Conservation (phyloP, 2,888 invertebrate species). For the Rosalia funebris region DNA sequence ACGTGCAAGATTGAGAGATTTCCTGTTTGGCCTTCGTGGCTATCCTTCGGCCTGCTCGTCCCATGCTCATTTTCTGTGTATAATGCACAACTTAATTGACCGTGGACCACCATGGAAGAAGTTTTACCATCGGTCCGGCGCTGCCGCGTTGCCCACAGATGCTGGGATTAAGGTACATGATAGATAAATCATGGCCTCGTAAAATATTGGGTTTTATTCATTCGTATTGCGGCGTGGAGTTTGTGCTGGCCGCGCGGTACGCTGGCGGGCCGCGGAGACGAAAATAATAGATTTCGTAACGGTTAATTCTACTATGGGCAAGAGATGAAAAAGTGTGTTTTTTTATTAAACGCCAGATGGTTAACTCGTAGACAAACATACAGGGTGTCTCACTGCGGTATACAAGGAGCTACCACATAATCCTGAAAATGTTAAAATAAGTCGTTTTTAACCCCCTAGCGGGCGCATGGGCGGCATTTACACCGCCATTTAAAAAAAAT, state of each 20-base stretch:
- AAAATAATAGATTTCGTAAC: slow-evolving; percentile 12
- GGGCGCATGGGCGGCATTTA: too few species aligned
- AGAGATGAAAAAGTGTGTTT: neutral
- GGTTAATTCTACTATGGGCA: neutral
- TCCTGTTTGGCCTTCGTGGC: slow-evolving; percentile 42
- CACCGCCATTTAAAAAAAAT: too few species aligned
- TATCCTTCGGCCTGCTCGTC: slow-evolving; percentile 28
- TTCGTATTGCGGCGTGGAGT: slow-evolving; percentile 20
- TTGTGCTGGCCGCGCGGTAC: neutral
- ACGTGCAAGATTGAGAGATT: slow-evolving; percentile 37
- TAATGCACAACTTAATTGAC: slow-evolving; percentile 60
- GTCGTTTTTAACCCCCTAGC: too few species aligned
- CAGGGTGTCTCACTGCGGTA: too few species aligned
- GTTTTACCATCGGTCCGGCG: slow-evolving; percentile 26
- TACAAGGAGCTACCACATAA: too few species aligned
- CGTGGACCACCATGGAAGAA: slow-evolving; percentile 57
- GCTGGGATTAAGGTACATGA: slow-evolving; percentile 51
- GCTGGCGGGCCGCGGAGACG: neutral
- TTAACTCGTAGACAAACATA: neutral
- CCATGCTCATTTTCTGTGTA: slow-evolving; percentile 54
- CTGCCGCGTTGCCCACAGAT: slow-evolving; percentile 39
- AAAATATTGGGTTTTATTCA: slow-evolving; percentile 28
- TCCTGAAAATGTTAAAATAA: too few species aligned
- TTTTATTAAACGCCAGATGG: neutral
- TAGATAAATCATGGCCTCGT: slow-evolving; percentile 44